phyloP scores from a whole-genome alignment of 2,888 invertebrate genomes.

The Microplitis deprimator region DNA sequence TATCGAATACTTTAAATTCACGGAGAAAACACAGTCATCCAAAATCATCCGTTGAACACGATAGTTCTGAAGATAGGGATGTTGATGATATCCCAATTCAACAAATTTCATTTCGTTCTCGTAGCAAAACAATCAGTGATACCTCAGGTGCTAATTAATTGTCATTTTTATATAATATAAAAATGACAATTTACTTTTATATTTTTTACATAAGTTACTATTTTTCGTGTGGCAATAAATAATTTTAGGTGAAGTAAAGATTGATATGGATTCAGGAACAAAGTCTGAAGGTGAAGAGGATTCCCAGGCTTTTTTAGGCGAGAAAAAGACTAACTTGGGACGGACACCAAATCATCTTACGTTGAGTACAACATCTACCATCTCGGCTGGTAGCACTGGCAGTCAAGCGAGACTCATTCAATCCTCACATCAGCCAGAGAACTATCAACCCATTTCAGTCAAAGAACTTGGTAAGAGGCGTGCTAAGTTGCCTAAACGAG shows the following conservation, averaged over 20 bases:
- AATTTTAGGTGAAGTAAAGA: conserved; percentile 66
- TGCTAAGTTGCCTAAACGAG: conserved; percentile 49
- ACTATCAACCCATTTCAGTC: conserved; percentile 89
- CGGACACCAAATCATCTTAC: conserved; percentile 95
- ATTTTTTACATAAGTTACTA: conserved; percentile 13
- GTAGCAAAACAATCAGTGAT: conserved; percentile 94
- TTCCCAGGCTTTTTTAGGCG: conserved; percentile 77
- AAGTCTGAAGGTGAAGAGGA: conserved; percentile 92
- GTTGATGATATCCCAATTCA: conserved; percentile 74
- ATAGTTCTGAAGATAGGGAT: conserved; percentile 85
- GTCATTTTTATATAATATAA: not conserved
- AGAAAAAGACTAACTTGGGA: conserved; percentile 79
- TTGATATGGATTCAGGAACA: conserved; percentile 79
- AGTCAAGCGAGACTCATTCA: conserved; percentile 94
- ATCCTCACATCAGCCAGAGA: conserved; percentile 93
- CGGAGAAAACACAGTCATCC: conserved; percentile 67
- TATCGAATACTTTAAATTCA: conserved; percentile 72
- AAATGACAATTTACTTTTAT: conserved; percentile 5
- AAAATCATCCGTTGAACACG: conserved; percentile 83
- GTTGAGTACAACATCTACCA: conserved; percentile 91
- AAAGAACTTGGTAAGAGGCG: conserved; percentile 89
- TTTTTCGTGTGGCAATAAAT: conserved; percentile 36
- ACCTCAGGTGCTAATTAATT: conserved; percentile 75
- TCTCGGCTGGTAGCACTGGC: conserved; percentile 94
- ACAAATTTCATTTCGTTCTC: conserved; percentile 78